These are phyloP conservation scores for Gymnocephalus cernua DNA, from an alignment of 2,113 vertebrate species.

Conservation along the genomic window DNA sequence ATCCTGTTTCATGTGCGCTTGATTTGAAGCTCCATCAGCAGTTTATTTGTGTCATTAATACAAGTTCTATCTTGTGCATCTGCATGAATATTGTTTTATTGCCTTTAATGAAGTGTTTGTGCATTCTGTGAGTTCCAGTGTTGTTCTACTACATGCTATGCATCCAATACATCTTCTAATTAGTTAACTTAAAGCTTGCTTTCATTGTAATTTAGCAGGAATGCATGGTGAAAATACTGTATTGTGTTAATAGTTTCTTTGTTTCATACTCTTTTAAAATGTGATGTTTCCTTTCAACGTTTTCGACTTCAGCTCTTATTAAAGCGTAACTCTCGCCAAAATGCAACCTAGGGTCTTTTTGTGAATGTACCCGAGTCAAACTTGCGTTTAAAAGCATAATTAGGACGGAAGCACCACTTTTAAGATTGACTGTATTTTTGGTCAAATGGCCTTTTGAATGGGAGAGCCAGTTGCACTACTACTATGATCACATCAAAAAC, in stretches of 20 bases:
- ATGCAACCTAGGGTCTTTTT: too few relatives aligned
- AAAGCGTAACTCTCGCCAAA: background rate
- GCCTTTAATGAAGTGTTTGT: background rate
- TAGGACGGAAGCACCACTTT: too few relatives aligned
- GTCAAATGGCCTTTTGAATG: too few relatives aligned
- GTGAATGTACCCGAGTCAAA: too few relatives aligned
- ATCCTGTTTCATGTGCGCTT: background rate
- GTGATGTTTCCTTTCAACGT: background rate
- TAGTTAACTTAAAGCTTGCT: background rate
- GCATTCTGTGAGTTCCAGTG: background rate
- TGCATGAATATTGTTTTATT: background rate
- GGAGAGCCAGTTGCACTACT: too few relatives aligned
- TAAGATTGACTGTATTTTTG: too few relatives aligned
- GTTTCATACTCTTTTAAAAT: background rate
- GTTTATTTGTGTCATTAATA: background rate
- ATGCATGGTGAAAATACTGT: background rate
- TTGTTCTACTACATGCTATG: background rate
- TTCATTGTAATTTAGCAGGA: background rate
- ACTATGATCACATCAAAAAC: too few relatives aligned
- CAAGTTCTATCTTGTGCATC: background rate
- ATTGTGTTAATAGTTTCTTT: background rate
- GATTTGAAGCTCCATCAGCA: background rate
- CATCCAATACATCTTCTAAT: background rate
- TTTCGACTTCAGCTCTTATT: background rate
- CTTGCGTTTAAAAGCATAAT: too few relatives aligned